Evolutionary conservation across 2,888 invertebrate species (phyloP), one percentile per base, ranked within the genome.

Genomic region (Gymnoscelis rufifasciata): DNA sequence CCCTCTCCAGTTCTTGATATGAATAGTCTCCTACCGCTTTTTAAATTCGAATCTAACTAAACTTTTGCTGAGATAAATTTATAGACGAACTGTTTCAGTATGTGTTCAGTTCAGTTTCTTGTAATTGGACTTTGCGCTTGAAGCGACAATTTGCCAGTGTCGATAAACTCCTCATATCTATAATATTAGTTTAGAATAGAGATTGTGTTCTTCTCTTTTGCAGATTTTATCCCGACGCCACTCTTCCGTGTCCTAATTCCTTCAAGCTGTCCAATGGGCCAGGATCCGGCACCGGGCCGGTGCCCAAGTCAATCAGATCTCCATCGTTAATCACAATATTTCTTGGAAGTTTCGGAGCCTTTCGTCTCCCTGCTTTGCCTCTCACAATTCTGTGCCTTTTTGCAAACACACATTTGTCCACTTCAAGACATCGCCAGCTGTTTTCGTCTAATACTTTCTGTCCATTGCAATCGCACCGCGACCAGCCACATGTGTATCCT

Each of bases 401-500:
- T 12, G 3, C 4, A 14, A 41, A 0, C 2, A 62, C 45, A 13
- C 78, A 81, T 0, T 56, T 38, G 0, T 37, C 4, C 0, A 10
- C 0, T 0, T 53, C 23, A 0, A 78, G 59, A 41, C 83, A 83
- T 1, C 39, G 12, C 1, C 56, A 53, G 0, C 48, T 52, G 0
- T 51, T 31, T 27, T 80, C 80, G 12, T 78, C 68, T 3, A 77
- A 48, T 0, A 80, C 27, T 8, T 65, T 10, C 1, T 73, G 59
- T 0, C 68, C 71, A 41, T 77, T 75, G 57, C 83, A 83, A 40
- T 83, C 83, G 43, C 84, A 83, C 0, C 83, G 66, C 1, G 83
- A 83, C 83, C 83, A 83, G n/a, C 83, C 83, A 47, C 83, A 83
- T 0, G 80, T 79, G 51, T 66, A 82, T 0, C 83, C 83, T 83